Evolutionary conservation across 2,113 vertebrate genomes (phyloP), one percentile per base, ranked within the genome.

Genomic region (Coptodon rendalli): DNA sequence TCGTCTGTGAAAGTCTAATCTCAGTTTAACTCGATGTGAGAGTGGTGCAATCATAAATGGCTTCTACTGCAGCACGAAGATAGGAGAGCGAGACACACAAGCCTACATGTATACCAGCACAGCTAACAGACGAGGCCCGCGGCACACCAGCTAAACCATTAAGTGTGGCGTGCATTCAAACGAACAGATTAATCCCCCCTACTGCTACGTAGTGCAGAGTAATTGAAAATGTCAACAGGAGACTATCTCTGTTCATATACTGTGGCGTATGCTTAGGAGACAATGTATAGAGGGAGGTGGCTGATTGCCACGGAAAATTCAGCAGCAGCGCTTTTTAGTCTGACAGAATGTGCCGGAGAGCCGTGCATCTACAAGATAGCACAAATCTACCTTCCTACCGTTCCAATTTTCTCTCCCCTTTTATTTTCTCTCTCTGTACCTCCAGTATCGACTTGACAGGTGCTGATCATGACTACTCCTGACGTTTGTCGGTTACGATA

Each of bases 221-320:
- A 94, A 96, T 95, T 96, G 95, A 96, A 96, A 96, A 94, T 94
- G 90, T 91, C 95, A 93, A 94, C 91, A 93, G 92, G 93, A 95
- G 90, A 89, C 89, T 71, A 91, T 96, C 90, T 84, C 80, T 89
- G 89, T 89, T 93, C 91, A 76, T 93, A 93, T 91, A 88, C 80
- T 71, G 45, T 71, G 83, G 91, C 57, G 27, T 76, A 89, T 89
- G 79, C 83, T 66, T 87, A 84, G 78, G 84, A 89, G 91, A 80
- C 82, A 48, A 93, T 86, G 40, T 93, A 92, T 87, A 94, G 85
- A 86, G 85, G 76, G 66, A 29, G 53, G 50, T 73, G 73, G 78
- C 43, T 88, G 92, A 92, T 93, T 87, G 88, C 78, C 76, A 82
- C 56, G 27, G 61, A 90, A 87, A 87, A 82, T 80, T 82, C 87